These are phyloP conservation scores for Gastracanthus pulcherrimus DNA, from an alignment of 2,888 invertebrate species.

Conservation along the genomic window DNA sequence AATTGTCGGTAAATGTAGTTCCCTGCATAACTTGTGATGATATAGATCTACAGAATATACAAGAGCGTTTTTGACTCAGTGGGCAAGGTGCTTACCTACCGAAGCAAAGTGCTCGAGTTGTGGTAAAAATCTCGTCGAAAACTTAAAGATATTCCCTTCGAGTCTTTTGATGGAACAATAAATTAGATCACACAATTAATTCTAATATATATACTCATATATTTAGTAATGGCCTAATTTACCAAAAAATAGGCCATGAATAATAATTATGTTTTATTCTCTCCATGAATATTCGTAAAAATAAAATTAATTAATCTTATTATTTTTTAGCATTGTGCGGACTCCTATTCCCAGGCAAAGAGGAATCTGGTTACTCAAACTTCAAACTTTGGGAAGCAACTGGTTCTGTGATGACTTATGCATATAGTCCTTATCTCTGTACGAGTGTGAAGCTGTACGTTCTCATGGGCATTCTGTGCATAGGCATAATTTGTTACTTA, in stretches of 20 bases:
- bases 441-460: slow-evolving; percentile 85
- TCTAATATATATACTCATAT: no score
- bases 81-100: no score
- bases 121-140: no score
- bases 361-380: slow-evolving; percentile 95
- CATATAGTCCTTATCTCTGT: slow-evolving; percentile 87
- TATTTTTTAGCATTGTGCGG: slow-evolving; percentile 86
- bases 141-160: no score
- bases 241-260: no score
- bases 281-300: neutral
- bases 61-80: neutral
- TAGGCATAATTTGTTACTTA: slow-evolving; percentile 89
- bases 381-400: slow-evolving; percentile 95
- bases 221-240: no score
- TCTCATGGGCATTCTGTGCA: slow-evolving; percentile 82
- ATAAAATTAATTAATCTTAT: neutral
- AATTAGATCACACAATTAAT: no score
- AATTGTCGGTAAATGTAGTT: neutral
- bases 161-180: no score
- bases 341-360: slow-evolving; percentile 89
- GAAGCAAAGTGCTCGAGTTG: no score
- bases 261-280: no score
- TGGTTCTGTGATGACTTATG: slow-evolving; percentile 92
- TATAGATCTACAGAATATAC: neutral
- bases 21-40: neutral